A percentile compares a stretch with the other conserved stretches of the same genome.
Evolutionary conservation across 2,113 vertebrate species (phyloP).

Genomic region (Riparia riparia): DNA sequence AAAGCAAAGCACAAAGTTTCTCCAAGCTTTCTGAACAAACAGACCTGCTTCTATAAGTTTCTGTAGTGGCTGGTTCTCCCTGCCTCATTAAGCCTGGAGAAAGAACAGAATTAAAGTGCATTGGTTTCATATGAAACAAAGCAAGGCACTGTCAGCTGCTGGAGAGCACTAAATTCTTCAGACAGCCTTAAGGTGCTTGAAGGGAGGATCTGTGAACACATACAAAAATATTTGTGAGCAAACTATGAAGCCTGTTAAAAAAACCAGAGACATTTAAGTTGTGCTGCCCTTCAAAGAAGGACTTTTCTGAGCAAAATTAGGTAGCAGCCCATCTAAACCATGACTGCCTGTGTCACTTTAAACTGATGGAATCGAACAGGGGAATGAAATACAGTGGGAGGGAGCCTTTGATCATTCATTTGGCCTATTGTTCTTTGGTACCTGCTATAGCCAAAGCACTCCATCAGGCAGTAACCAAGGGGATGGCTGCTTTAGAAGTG

Average conservation of each 20-base stretch:
- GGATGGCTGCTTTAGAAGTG: not conserved
- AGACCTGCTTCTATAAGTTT: not conserved
- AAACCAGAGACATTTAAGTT: not conserved
- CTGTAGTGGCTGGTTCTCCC: not conserved
- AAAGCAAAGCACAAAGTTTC: not conserved
- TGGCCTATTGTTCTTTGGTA: not conserved
- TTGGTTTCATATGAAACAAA: constrained; percentile 10
- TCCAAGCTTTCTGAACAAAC: not conserved
- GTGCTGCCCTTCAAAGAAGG: not conserved
- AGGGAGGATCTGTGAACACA: not conserved
- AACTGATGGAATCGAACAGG: not conserved
- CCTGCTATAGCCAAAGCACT: not conserved
- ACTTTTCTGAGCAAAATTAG: not conserved
- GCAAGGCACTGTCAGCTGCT: not conserved
- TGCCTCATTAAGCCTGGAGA: not conserved
- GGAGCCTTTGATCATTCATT: not conserved
- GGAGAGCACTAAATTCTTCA: not conserved
- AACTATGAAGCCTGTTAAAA: not conserved
- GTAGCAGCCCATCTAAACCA: not conserved
- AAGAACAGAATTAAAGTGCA: not conserved
- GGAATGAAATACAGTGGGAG: not conserved
- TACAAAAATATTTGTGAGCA: not conserved
- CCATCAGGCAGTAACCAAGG: not conserved
- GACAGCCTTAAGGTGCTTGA: not conserved
- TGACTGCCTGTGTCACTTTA: not conserved